Conservation (phyloP, 2,113 vertebrate genomes). For the Dicerorhinus sumatrensis region DNA sequence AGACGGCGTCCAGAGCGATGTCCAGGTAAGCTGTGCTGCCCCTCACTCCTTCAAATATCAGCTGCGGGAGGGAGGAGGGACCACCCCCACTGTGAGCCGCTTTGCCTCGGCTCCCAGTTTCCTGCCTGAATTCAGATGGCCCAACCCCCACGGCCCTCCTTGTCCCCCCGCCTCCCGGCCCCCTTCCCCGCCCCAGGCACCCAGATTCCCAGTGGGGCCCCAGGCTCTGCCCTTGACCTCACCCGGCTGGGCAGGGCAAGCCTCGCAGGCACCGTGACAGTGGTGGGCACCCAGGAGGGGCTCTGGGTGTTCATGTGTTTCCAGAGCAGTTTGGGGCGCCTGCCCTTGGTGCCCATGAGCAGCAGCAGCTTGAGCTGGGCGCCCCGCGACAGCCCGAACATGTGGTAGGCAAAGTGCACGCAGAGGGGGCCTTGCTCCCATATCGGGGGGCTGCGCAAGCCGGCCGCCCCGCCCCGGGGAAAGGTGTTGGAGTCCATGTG, state of each 20-base stretch:
- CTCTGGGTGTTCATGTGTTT: constrained; percentile 86
- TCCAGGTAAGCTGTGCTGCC: constrained; percentile 57
- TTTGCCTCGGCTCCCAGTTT: neutral
- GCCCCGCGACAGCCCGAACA: constrained; percentile 85
- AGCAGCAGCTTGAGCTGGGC: constrained; percentile 86
- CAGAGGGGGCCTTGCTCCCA: constrained; percentile 87
- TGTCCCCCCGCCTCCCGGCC: neutral
- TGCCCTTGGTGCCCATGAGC: neutral
- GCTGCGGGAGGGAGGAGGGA: neutral
- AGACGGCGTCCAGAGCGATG: constrained; percentile 76
- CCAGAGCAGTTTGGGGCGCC: constrained; percentile 83
- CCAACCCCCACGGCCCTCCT: fast-evolving
- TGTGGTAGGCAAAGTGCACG: constrained; percentile 88
- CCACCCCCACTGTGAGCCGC: neutral
- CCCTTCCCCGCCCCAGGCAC: neutral
- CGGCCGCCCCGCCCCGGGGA: neutral
- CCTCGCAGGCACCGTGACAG: constrained; percentile 82
- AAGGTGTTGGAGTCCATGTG: constrained; percentile 87
- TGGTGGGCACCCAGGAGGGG: constrained; percentile 86
- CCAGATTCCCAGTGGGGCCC: neutral
- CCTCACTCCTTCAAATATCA: constrained; percentile 65
- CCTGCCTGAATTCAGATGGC: neutral
- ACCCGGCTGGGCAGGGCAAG: constrained; percentile 78
- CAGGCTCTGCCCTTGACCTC: neutral
- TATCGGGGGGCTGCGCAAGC: constrained; percentile 73